Percentiles rank a stretch among this genome's conserved stretches.
Conservation (phyloP, 1,140 invertebrate species). For the Caenorhabditis remanei region DNA sequence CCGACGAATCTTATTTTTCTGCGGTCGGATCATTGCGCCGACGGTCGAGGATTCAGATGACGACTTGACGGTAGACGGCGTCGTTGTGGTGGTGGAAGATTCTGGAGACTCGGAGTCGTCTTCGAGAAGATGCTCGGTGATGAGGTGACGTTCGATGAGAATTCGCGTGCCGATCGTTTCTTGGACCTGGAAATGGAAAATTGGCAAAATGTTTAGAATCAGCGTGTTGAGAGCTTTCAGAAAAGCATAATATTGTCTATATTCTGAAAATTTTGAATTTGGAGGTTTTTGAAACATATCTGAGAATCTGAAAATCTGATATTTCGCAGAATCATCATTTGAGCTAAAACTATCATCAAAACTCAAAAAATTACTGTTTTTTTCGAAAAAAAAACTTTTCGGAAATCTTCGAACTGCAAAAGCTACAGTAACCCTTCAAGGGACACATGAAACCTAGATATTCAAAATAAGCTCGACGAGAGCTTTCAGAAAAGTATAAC, state of each 20-base stretch:
- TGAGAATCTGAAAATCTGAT: no score
- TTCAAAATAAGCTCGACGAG: no score
- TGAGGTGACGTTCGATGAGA: background rate
- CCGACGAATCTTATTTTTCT: constrained; percentile 43
- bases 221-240: no score
- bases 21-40: constrained; percentile 11
- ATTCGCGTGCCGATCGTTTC: constrained; percentile 27
- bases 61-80: background rate
- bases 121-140: background rate
- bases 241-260: no score
- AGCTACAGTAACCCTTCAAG: no score
- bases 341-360: background rate
- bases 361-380: background rate
- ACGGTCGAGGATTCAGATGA: background rate
- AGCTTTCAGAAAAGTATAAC: no score
- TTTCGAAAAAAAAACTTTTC: no score
- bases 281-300: no score
- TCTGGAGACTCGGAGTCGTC: background rate
- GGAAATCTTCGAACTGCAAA: no score
- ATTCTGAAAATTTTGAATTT: background rate
- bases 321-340: no score
- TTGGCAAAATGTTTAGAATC: background rate
- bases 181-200: background rate
- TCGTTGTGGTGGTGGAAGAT: constrained; percentile 3
- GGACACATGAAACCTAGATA: no score